phyloP scores from a whole-genome alignment of 1,140 invertebrate species.

The Brachionus angularis region DNA sequence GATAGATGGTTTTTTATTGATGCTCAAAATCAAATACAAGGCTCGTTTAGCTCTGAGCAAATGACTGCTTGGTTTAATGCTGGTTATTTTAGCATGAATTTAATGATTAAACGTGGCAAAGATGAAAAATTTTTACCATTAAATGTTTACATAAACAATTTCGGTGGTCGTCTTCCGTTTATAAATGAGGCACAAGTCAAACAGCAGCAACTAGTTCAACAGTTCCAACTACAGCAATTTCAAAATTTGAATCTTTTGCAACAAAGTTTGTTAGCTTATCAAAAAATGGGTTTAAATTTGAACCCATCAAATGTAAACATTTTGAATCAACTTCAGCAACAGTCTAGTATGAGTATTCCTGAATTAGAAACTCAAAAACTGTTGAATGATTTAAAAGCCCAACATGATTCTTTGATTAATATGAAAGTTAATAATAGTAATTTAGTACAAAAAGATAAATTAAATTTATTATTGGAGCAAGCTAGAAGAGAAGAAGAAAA shows the following conservation, averaged over 20 bases:
- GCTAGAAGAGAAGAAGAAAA: constrained; percentile 13
- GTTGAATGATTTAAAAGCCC: not conserved
- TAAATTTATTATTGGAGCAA: not conserved
- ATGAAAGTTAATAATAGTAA: not conserved
- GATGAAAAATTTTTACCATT: constrained; percentile 37
- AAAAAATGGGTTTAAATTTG: no score
- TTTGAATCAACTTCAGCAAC: no score
- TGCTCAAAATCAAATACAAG: constrained; percentile 30
- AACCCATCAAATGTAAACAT: no score
- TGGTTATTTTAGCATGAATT: constrained; percentile 38
- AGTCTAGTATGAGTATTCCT: no score
- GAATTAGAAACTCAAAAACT: not conserved
- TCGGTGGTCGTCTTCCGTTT: no score
- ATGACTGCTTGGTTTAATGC: constrained; percentile 37
- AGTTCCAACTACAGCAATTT: constrained; percentile 28
- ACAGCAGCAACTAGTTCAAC: not conserved
- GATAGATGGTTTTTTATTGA: constrained; percentile 26
- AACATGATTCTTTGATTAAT: not conserved
- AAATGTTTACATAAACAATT: not conserved
- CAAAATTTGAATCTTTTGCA: constrained; percentile 16
- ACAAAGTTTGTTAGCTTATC: not conserved
- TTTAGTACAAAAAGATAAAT: not conserved
- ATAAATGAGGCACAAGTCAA: not conserved
- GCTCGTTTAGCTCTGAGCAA: constrained; percentile 22
- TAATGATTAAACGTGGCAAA: constrained; percentile 25